These are phyloP conservation scores for Lacerta agilis DNA, from an alignment of 2,797 vertebrate genomes.

Conservation along the genomic window DNA sequence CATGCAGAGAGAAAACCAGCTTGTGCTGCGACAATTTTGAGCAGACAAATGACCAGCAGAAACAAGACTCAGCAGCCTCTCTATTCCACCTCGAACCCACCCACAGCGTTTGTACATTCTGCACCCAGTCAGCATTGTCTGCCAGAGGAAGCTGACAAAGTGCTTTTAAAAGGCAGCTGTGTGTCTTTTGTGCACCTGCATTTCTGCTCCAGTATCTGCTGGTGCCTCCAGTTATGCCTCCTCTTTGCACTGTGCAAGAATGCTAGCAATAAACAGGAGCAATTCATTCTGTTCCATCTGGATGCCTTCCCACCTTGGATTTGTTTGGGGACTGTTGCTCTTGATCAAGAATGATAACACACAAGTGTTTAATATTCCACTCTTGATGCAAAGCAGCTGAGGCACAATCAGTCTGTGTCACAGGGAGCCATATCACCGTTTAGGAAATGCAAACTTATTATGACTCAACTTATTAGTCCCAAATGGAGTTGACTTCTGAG, in stretches of 20 bases:
- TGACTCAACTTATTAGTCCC: slow-evolving; percentile 34
- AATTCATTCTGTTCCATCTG: slow-evolving; percentile 50
- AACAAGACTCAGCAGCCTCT: background rate
- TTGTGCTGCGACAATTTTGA: background rate
- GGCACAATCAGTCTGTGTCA: slow-evolving; percentile 56
- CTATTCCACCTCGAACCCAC: background rate
- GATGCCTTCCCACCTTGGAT: slow-evolving; percentile 60
- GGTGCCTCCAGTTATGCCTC: slow-evolving; percentile 60
- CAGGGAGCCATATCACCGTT: slow-evolving; percentile 45
- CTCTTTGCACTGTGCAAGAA: slow-evolving; percentile 70
- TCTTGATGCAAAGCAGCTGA: slow-evolving; percentile 52
- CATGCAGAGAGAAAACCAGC: background rate
- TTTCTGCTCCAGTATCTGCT: slow-evolving; percentile 57
- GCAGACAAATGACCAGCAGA: background rate
- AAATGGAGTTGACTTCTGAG: slow-evolving; percentile 27
- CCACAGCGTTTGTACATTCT: background rate
- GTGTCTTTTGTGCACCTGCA: slow-evolving; percentile 70
- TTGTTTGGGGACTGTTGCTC: slow-evolving; percentile 62
- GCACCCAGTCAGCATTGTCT: slow-evolving; percentile 4
- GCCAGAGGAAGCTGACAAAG: slow-evolving; percentile 53
- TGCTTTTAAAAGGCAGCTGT: slow-evolving; percentile 70
- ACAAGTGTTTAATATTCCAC: slow-evolving; percentile 53
- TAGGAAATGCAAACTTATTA: slow-evolving; percentile 9
- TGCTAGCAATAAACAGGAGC: slow-evolving; percentile 73
- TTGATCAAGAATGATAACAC: slow-evolving; percentile 68